Percentiles rank a stretch among this genome's conserved stretches.
Conservation (phyloP, 1,140 invertebrate genomes). For the Stegodyphus dumicola region DNA sequence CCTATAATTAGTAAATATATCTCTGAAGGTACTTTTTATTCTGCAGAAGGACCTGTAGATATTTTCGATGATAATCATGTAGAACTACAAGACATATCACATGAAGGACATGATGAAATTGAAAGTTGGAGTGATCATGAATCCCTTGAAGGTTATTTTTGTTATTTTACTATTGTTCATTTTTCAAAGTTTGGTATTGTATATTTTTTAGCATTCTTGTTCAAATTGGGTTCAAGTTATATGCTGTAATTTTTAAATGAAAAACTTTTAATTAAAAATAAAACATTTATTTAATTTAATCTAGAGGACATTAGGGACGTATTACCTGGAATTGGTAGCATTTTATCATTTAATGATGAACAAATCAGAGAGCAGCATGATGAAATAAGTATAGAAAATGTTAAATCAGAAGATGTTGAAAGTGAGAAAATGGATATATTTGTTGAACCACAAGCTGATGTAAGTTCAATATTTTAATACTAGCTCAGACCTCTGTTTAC, state of each 20-base stretch:
- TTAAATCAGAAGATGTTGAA: too few species aligned
- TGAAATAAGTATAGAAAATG: too few species aligned
- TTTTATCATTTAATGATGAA: slow-evolving; percentile 35
- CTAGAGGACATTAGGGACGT: slow-evolving; percentile 17
- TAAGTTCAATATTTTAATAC: too few species aligned
- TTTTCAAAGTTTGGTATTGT: too few species aligned
- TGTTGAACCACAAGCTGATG: too few species aligned
- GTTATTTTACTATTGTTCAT: too few species aligned
- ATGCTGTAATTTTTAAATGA: too few species aligned
- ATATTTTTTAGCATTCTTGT: too few species aligned
- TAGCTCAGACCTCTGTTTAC: too few species aligned
- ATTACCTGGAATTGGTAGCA: slow-evolving; percentile 15
- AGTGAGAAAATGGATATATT: too few species aligned
- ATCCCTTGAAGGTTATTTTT: too few species aligned
- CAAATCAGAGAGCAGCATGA: background rate
- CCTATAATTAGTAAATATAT: background rate
- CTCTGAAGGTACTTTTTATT: background rate
- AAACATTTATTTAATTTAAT: background rate
- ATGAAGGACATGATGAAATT: slow-evolving; percentile 12
- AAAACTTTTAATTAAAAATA: background rate
- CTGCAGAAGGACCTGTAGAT: slow-evolving; percentile 21
- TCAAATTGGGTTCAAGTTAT: too few species aligned
- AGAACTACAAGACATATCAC: slow-evolving; percentile 12
- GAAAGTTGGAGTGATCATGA: background rate
- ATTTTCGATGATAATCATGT: slow-evolving; percentile 25